Evolutionary conservation across 2,113 vertebrate species (phyloP).

Genomic region (Crotophaga sulcirostris): DNA sequence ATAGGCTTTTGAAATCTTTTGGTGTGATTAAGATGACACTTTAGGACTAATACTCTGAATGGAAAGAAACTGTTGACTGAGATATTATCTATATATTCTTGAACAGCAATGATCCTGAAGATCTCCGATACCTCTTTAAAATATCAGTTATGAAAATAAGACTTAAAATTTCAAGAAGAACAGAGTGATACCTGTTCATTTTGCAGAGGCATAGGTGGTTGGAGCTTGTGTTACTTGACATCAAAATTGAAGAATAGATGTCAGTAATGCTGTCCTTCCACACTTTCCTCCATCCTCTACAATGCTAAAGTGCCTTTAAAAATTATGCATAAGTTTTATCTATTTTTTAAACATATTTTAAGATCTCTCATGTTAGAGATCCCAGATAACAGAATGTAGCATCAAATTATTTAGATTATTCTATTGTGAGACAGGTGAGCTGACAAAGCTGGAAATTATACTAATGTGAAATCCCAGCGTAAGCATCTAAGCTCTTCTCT

Average conservation of each 20-base stretch:
- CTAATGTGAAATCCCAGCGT: not conserved
- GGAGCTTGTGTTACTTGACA: not conserved
- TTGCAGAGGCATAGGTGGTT: not conserved
- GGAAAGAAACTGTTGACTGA: not conserved
- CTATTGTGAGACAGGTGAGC: not conserved
- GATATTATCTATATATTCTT: not conserved
- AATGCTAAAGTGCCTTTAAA: not conserved
- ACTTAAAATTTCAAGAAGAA: not conserved
- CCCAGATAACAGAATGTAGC: not conserved
- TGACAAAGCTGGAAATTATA: not conserved
- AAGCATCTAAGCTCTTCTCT: not conserved
- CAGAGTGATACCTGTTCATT: not conserved
- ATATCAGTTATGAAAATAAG: not conserved
- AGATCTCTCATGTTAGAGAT: not conserved
- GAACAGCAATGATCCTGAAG: not conserved
- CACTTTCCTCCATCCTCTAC: not conserved
- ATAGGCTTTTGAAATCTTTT: not conserved
- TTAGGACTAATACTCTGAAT: not conserved
- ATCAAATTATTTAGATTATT: not conserved
- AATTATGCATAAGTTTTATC: not conserved
- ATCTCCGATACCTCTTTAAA: not conserved
- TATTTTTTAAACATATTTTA: not conserved
- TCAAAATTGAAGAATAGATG: not conserved
- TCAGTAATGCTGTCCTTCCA: not conserved
- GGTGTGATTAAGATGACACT: not conserved